Percentiles rank a stretch among this genome's conserved stretches.
phyloP scores from a whole-genome alignment of 2,888 invertebrate genomes.

The Erebia aethiops region DNA sequence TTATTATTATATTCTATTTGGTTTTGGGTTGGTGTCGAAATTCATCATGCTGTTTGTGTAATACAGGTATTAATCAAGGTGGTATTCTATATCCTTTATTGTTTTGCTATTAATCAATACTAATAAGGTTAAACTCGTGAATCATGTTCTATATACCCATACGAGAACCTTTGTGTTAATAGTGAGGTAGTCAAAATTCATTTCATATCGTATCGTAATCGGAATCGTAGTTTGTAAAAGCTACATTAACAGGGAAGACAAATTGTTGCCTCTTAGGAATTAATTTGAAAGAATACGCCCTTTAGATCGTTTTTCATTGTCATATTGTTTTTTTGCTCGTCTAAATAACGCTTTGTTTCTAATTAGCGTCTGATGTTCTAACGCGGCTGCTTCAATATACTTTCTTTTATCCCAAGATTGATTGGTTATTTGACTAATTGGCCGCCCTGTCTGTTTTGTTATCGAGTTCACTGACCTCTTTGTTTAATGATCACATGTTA shows the following conservation, averaged over 20 bases:
- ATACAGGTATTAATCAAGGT: not conserved
- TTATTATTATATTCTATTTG: too few species aligned
- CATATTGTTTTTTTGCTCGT: conserved; percentile 54
- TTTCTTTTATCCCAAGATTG: conserved; percentile 46
- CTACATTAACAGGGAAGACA: conserved; percentile 47
- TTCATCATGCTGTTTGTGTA: not conserved
- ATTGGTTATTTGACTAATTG: conserved; percentile 26
- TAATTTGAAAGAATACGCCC: conserved; percentile 65
- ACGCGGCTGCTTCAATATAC: conserved; percentile 46
- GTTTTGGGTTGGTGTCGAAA: too few species aligned
- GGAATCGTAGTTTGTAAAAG: conserved; percentile 6
- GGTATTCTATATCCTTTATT: not conserved
- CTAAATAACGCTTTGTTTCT: conserved; percentile 56
- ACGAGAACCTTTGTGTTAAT: too few species aligned
- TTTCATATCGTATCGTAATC: conserved; percentile 6
- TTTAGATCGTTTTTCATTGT: conserved; percentile 64
- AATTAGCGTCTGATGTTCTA: conserved; percentile 62
- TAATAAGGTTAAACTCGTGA: too few species aligned
- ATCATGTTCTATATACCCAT: too few species aligned
- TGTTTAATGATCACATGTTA: too few species aligned
- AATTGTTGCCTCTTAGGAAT: conserved; percentile 68
- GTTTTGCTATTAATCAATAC: not conserved
- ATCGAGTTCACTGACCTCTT: conserved; percentile 9
- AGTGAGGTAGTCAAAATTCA: not conserved
- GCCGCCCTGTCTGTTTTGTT: conserved; percentile 10